Conservation (phyloP, 2,888 invertebrate genomes). For the Sminthurides aquaticus region DNA sequence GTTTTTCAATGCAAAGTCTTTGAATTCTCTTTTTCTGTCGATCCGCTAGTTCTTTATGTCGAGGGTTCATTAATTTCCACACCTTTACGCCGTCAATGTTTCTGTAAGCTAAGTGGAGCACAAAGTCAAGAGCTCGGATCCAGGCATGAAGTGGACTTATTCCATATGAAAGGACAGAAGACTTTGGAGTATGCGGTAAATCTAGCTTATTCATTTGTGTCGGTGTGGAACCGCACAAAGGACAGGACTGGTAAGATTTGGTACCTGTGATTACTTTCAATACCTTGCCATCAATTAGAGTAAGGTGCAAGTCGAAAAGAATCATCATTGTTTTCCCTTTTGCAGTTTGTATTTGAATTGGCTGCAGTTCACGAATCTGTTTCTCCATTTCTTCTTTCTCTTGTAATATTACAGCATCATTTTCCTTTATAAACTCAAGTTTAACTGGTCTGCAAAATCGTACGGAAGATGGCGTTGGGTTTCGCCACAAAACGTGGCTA, state of each 20-base stretch:
- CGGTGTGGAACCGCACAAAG: neutral
- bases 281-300: constrained; percentile 10
- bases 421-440: constrained; percentile 6
- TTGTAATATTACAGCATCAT: neutral
- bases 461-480: constrained; percentile 1
- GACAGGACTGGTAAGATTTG: constrained; percentile 9
- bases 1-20: neutral
- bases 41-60: neutral
- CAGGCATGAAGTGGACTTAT: constrained; percentile 6
- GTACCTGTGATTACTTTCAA: neutral
- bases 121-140: constrained; percentile 13
- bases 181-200: neutral
- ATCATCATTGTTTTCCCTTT: neutral
- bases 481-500: neutral
- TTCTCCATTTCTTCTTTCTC: neutral
- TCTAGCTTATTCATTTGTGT: neutral
- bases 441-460: constrained; percentile 11
- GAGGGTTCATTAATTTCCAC: neutral
- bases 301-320: neutral
- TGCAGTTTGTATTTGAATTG: neutral
- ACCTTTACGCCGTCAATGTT: neutral
- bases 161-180: neutral
- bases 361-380: neutral
- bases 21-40: neutral
- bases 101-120: constrained; percentile 11